Conservation (phyloP, 1,140 invertebrate genomes). For the Procambarus clarkii region DNA sequence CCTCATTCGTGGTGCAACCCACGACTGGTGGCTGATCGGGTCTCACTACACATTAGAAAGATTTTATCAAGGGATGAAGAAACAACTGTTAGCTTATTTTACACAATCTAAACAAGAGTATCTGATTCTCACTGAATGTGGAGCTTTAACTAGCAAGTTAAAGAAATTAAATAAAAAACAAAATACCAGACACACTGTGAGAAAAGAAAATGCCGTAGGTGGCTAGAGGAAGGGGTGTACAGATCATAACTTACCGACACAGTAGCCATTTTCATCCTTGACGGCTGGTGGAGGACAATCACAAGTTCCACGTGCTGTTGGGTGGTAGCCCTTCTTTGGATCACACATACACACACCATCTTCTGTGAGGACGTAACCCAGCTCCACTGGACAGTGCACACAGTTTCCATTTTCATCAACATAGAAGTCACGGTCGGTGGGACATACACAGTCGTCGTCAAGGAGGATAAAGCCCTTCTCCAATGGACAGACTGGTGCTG, state of each 20-base stretch:
- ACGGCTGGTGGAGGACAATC: slow-evolving; percentile 86
- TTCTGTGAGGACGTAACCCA: slow-evolving; percentile 82
- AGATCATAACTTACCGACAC: slow-evolving; percentile 75
- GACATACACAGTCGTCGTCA: slow-evolving; percentile 85
- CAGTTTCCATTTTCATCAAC: slow-evolving; percentile 84
- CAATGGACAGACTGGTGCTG: slow-evolving; percentile 81
- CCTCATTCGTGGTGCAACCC: slow-evolving; percentile 84
- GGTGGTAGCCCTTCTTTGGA: slow-evolving; percentile 81
- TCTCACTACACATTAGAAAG: slow-evolving; percentile 10
- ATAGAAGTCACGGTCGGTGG: slow-evolving; percentile 79
- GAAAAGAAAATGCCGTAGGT: no score
- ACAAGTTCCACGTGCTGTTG: slow-evolving; percentile 85
- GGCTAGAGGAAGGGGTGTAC: no score
- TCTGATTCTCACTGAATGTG: no score
- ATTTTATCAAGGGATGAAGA: no score
- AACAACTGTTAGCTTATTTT: no score
- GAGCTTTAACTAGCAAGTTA: no score
- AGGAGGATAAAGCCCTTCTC: slow-evolving; percentile 85
- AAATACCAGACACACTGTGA: no score
- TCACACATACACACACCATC: slow-evolving; percentile 87
- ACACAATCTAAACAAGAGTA: no score
- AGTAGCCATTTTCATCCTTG: slow-evolving; percentile 82
- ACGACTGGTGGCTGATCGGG: slow-evolving; percentile 74
- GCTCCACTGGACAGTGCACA: slow-evolving; percentile 75
- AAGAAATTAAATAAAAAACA: no score